A percentile compares a stretch with the other conserved stretches of the same genome.
These are phyloP conservation scores for Caenorhabditis wallacei DNA, from an alignment of 2,888 invertebrate species.

Conservation along the genomic window DNA sequence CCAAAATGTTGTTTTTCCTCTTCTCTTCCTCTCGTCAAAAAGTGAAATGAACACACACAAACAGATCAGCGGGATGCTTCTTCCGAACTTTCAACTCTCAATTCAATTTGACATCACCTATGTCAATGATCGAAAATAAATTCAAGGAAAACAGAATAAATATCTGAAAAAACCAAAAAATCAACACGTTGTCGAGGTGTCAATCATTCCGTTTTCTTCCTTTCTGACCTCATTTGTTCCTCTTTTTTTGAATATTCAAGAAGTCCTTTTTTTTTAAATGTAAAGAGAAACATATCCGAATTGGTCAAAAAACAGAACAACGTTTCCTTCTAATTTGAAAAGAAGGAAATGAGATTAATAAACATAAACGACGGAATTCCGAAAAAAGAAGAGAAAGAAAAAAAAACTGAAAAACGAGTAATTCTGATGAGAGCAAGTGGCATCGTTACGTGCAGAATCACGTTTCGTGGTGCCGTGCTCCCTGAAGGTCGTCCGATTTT, in stretches of 20 bases:
- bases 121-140: constrained; percentile 6
- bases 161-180: neutral
- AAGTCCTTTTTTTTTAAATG: neutral
- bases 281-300: neutral
- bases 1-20: constrained; percentile 27
- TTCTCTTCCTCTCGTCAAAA: neutral
- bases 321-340: neutral
- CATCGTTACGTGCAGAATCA: constrained; percentile 56
- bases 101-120: constrained; percentile 23
- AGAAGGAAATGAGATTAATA: neutral
- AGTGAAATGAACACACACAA: constrained; percentile 1
- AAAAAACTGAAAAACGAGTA: neutral
- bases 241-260: neutral
- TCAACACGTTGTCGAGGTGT: constrained; percentile 10
- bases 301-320: constrained; percentile 1
- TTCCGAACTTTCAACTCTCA: constrained; percentile 20
- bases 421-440: constrained; percentile 43
- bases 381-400: neutral
- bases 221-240: constrained; percentile 7
- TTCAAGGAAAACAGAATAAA: neutral
- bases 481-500: constrained; percentile 32
- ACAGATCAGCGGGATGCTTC: constrained; percentile 28
- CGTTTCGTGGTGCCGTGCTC: constrained; percentile 16
- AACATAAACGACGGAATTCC: constrained; percentile 10
- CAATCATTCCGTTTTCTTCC: constrained; percentile 32